Conservation (phyloP, 2,797 vertebrate genomes). For the Bucorvus abyssinicus region DNA sequence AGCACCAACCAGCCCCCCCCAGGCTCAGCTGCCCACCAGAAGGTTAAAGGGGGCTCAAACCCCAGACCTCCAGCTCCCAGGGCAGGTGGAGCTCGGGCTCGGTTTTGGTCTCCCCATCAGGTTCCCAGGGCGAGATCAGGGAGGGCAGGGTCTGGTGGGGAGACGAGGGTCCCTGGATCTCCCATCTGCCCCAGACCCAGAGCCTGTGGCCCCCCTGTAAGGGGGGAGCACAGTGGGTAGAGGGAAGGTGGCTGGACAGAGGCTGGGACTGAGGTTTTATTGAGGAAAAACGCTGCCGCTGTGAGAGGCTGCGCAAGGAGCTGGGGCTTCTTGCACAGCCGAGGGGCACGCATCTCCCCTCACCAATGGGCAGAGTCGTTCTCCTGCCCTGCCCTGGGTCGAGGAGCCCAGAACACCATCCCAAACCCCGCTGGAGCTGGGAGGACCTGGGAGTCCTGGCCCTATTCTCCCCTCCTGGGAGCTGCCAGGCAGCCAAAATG, state of each 20-base stretch:
- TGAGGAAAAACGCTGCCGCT: neutral
- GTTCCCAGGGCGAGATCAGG: neutral
- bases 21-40: neutral
- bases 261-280: neutral
- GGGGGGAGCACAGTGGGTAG: neutral
- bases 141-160: neutral
- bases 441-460: too few relatives aligned
- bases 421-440: neutral
- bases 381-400: neutral
- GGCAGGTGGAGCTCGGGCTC: neutral
- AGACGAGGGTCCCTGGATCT: neutral
- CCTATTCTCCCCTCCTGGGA: neutral
- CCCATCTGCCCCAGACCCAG: too few relatives aligned
- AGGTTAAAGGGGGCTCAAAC: neutral
- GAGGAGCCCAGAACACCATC: neutral
- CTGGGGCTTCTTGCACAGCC: neutral
- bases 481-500: neutral
- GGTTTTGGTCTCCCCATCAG: neutral
- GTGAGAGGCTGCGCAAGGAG: fast-evolving
- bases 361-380: fast-evolving
- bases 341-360: fast-evolving
- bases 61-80: neutral
- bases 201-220: too few relatives aligned
- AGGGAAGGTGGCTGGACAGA: neutral
- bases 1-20: neutral